Evolutionary conservation across 2,888 invertebrate species (phyloP).

Genomic region (Gari tellinella): DNA sequence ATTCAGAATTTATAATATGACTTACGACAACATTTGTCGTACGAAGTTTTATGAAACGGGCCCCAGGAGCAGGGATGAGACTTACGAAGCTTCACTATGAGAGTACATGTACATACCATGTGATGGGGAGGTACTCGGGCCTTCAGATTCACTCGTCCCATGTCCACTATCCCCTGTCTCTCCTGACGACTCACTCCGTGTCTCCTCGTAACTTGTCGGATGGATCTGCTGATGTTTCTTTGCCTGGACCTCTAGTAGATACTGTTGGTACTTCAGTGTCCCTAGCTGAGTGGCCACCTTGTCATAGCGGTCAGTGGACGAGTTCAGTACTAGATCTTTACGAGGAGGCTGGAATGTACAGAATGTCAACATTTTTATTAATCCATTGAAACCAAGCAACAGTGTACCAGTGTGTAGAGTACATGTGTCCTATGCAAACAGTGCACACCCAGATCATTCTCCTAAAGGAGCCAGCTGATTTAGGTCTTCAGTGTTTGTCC

Average conservation of each 20-base stretch:
- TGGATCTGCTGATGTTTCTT: slow-evolving; percentile 26
- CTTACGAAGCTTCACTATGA: no score
- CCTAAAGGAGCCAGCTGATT: no score
- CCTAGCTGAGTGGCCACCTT: slow-evolving; percentile 53
- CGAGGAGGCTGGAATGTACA: slow-evolving; percentile 32
- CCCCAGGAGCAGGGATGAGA: no score
- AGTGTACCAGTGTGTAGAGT: no score
- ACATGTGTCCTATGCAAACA: no score
- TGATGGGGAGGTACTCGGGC: slow-evolving; percentile 54
- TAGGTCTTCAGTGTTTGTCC: no score
- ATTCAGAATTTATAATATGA: no score
- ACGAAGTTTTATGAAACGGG: no score
- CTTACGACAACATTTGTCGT: no score
- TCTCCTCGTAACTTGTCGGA: slow-evolving; percentile 51
- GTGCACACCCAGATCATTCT: no score
- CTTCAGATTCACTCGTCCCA: slow-evolving; percentile 71
- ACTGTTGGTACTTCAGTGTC: slow-evolving; percentile 59
- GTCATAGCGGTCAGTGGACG: slow-evolving; percentile 44
- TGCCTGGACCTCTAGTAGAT: slow-evolving; percentile 48
- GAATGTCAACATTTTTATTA: no score
- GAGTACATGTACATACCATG: slow-evolving; percentile 48
- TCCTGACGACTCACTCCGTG: slow-evolving; percentile 59
- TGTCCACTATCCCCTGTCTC: slow-evolving; percentile 73
- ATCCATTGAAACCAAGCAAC: no score
- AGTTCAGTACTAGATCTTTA: slow-evolving; percentile 25